A percentile compares a stretch with the other conserved stretches of the same genome.
phyloP scores from a whole-genome alignment of 2,113 vertebrate species.

The Cyanistes caeruleus region DNA sequence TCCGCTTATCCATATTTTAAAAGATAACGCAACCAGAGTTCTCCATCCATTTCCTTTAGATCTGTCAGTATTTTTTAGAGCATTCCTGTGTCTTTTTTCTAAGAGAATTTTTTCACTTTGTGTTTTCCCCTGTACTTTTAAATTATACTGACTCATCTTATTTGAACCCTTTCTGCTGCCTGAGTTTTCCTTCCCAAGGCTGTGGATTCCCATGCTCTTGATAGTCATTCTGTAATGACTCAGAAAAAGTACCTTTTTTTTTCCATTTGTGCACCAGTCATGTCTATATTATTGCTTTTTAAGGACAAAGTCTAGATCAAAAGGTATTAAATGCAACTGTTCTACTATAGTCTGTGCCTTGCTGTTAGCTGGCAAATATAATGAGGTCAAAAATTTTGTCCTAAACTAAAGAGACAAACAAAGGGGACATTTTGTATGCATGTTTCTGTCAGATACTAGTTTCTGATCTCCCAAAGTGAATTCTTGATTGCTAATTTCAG shows the following conservation, averaged over 20 bases:
- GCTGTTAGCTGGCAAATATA: neutral
- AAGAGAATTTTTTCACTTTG: neutral
- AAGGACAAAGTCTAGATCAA: neutral
- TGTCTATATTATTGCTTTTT: neutral
- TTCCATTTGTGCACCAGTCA: neutral
- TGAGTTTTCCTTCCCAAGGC: neutral
- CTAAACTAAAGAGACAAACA: neutral
- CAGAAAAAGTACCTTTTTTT: slow-evolving; percentile 20
- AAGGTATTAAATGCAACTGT: neutral
- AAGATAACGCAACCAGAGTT: neutral
- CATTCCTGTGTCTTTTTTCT: neutral
- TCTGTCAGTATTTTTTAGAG: neutral
- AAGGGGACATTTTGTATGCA: neutral
- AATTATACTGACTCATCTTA: neutral
- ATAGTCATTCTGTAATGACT: slow-evolving; percentile 2
- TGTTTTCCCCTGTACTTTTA: neutral
- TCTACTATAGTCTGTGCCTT: neutral
- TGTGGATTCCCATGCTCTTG: neutral
- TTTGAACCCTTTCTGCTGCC: neutral
- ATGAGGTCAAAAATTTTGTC: neutral
- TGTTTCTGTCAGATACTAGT: neutral
- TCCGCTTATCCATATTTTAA: neutral
- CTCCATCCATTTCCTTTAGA: neutral
- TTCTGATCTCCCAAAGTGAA: neutral
- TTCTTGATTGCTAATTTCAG: neutral